Evolutionary conservation across 2,888 invertebrate species (phyloP).

Genomic region (Stenichneumon culpator): DNA sequence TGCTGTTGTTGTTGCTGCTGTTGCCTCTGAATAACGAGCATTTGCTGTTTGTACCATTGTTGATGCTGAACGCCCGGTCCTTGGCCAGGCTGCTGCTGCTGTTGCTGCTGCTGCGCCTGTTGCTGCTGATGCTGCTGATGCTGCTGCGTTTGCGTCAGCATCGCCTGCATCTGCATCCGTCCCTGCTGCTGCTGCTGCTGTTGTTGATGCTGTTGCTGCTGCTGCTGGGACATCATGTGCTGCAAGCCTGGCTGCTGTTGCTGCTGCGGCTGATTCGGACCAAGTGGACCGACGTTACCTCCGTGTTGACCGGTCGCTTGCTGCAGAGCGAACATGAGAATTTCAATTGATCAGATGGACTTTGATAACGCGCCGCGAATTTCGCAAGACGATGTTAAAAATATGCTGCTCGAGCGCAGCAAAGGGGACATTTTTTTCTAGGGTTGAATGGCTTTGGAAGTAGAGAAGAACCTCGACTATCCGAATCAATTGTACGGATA

Average conservation of each 20-base stretch:
- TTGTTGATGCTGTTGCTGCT: constrained; percentile 83
- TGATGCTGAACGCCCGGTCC: constrained; percentile 74
- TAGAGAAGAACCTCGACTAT: too few relatives aligned
- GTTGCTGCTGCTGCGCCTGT: constrained; percentile 84
- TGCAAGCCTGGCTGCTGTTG: constrained; percentile 84
- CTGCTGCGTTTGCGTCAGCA: constrained; percentile 85
- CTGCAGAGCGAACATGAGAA: constrained; percentile 58
- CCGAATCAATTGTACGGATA: too few relatives aligned
- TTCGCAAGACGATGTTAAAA: not conserved
- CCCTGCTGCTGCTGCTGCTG: constrained; percentile 87
- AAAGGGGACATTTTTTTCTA: too few relatives aligned
- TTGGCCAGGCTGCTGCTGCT: constrained; percentile 81
- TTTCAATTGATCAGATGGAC: not conserved
- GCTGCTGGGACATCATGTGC: constrained; percentile 84
- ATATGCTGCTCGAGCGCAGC: too few relatives aligned
- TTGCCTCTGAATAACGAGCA: constrained; percentile 78
- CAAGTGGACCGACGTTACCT: constrained; percentile 79
- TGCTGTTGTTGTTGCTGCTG: constrained; percentile 82
- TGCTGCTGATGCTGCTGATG: constrained; percentile 85
- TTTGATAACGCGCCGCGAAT: not conserved
- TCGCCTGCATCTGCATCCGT: constrained; percentile 84
- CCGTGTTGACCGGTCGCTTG: constrained; percentile 82
- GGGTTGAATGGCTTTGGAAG: too few relatives aligned
- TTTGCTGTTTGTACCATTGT: constrained; percentile 76
- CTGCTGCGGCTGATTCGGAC: constrained; percentile 83